Evolutionary conservation across 2,888 invertebrate species (phyloP), one percentile per base, ranked within the genome.

Genomic region (Sinodicranocentrus sp.): DNA sequence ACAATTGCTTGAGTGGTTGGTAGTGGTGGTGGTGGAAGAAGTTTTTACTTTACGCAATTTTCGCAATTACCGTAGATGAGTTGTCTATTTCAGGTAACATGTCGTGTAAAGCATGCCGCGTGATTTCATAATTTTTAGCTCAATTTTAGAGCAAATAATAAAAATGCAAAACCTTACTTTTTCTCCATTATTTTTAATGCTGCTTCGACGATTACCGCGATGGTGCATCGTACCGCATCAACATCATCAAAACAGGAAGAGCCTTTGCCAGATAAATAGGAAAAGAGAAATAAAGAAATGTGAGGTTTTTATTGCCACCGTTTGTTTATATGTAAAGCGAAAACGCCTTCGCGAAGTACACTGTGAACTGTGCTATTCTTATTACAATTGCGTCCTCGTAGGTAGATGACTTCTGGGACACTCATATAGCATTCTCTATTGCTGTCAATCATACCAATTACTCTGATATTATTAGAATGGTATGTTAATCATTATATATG

Each of bases 321-420:
- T 39, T 39, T 39, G 8, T 8, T 13, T 8, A 39, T 13, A 13
- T 39, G 39, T 39, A 39, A 39, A 6, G 39, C 13, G 13, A 39
- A 39, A 39, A 39, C 13, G n/a, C n/a, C n/a, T n/a, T n/a, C n/a
- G n/a, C n/a, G n/a, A n/a, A n/a, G n/a, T n/a, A n/a, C n/a, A n/a
- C n/a, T n/a, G n/a, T n/a, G n/a, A n/a, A n/a, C n/a, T n/a, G n/a
- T n/a, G n/a, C n/a, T n/a, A n/a, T n/a, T n/a, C n/a, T n/a, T n/a
- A n/a, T n/a, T n/a, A n/a, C n/a, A n/a, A n/a, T n/a, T n/a, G n/a
- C n/a, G n/a, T n/a, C n/a, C n/a, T n/a, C n/a, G n/a, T n/a, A n/a
- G n/a, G n/a, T n/a, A n/a, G n/a, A 76, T 76, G 76, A 76, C 76
- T 65, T 63, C 67, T 76, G 65, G 65, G 76, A 76, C 76, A 65